Evolutionary conservation across 2,797 vertebrate species (phyloP).

Genomic region (Oreochromis grahami): DNA sequence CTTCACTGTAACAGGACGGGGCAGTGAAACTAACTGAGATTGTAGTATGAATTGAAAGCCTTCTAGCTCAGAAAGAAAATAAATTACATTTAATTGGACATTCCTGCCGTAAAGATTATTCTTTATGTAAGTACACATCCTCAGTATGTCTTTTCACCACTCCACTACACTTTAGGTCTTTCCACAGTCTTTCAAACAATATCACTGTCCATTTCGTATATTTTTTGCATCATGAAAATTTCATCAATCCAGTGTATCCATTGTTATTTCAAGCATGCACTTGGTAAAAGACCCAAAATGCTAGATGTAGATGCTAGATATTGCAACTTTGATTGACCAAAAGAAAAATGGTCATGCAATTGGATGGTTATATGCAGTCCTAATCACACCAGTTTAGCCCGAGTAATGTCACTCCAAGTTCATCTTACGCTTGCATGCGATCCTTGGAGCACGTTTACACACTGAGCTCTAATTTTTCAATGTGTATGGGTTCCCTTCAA

Average conservation of each 20-base stretch:
- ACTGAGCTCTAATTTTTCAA: background rate
- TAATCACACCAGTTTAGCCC: background rate
- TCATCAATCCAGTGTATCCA: constrained; percentile 25
- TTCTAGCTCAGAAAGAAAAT: background rate
- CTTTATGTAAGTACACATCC: background rate
- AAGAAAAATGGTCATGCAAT: background rate
- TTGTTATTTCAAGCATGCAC: constrained; percentile 22
- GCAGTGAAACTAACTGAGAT: constrained; percentile 2
- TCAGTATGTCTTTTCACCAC: background rate
- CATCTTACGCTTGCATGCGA: background rate
- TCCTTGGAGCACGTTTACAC: background rate
- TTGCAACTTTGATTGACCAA: constrained; percentile 16
- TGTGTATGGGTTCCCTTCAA: background rate
- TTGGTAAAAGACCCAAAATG: constrained; percentile 18
- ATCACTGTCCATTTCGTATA: constrained; percentile 39
- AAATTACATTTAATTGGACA: background rate
- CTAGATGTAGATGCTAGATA: background rate
- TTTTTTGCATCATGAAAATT: constrained; percentile 54
- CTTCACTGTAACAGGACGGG: background rate
- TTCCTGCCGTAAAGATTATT: background rate
- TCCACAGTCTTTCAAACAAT: constrained; percentile 3
- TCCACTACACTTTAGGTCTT: background rate
- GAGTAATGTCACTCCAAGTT: background rate
- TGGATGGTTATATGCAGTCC: background rate
- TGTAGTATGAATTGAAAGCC: background rate